Base-by-base conservation (phyloP, 2,888 invertebrate genomes). In the Eubasilissa splendida region DNA sequence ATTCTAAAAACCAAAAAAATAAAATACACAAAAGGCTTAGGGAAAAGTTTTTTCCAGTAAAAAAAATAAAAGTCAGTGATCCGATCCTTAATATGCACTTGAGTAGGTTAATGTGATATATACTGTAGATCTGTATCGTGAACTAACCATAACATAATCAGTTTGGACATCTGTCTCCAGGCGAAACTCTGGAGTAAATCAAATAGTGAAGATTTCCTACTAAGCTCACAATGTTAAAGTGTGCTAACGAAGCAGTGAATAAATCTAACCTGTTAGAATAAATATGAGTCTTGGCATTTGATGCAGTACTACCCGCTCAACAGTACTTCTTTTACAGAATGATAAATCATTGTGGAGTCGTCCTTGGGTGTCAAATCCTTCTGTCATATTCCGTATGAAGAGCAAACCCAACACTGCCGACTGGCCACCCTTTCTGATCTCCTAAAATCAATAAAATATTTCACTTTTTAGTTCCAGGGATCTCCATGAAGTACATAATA, bases 321-420 rank as follows among this genome's bases (percentile, higher is more conserved):
- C 79, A 33, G 79, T 79, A 63, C 70, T 78, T 54, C 78, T 54
- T 54, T 75, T 77, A 50, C 75, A 54, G 22, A 50, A 58, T 52
- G 77, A 56, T 56, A 75, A 59, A 77, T 78, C 79, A 31, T 56
- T 74, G 58, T 75, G 74, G 8, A 79, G 42, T n/a, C 75, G 54
- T 5, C 79, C 79, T 33, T 74, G 68, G 12, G 53, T 82, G 56
- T 80, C 82, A 33, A 82, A 79, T 7, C 79, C 77, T 79, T 83
- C 83, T 0, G 81, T 79, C 58, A 83, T 65, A 59, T 76, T 81
- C 63, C 70, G 60, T 11, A 83, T 58, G 53, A 83, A 71, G n/a
- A 82, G 56, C n/a, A 83, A 76, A 22, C 83, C 83, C 54, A 83
- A 53, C 63, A 74, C 81, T 33, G 80, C 65, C 14, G 75, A 70